Evolutionary conservation across 2,888 invertebrate species (phyloP), one percentile per base, ranked within the genome.

Genomic region (Sarcophaga variegata): DNA sequence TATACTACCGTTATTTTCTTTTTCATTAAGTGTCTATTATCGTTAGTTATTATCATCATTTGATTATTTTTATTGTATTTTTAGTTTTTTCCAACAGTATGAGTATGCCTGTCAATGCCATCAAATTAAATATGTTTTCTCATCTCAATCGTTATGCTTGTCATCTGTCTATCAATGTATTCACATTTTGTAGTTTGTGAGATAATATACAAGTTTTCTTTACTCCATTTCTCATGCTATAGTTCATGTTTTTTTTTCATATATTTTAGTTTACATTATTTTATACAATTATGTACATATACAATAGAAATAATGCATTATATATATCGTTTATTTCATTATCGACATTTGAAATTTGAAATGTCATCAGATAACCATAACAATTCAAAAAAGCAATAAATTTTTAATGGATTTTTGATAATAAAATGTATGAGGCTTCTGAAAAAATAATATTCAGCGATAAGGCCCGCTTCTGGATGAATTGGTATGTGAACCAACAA

Each of bases 131-230:
- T 54, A 77, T 59, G 59, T 54, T 59, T 60, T 3, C 22, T 37
- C n/a, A 20, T 72, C 59, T 72, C 60, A 59, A 27, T 59, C 14
- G 27, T 45, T 59, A 66, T 64, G 22, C 14, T 20, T n/a, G 62
- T 47, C n/a, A 59, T 22, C 6, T 45, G 74, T 72, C 80, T 74
- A 67, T 59, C 72, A 67, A 74, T 62, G 27, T 67, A 69, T 75
- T 62, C 69, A 67, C 37, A 37, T 37, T 8, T 10, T 37, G 47
- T 63, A 63, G 45, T 17, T 77, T 20, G 27, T 67, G 22, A 11
- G 71, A 72, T 59, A 59, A 54, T 54, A 27, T 54, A 27, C 12
- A n/a, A 37, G 71, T 25, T 59, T 47, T 49, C 49, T 25, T 71
- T 14, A 17, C 17, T 66, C 0, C 17, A 17, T n/a, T 49, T 49